phyloP scores from a whole-genome alignment of 1,140 invertebrate species.

The Ephestia elutella region DNA sequence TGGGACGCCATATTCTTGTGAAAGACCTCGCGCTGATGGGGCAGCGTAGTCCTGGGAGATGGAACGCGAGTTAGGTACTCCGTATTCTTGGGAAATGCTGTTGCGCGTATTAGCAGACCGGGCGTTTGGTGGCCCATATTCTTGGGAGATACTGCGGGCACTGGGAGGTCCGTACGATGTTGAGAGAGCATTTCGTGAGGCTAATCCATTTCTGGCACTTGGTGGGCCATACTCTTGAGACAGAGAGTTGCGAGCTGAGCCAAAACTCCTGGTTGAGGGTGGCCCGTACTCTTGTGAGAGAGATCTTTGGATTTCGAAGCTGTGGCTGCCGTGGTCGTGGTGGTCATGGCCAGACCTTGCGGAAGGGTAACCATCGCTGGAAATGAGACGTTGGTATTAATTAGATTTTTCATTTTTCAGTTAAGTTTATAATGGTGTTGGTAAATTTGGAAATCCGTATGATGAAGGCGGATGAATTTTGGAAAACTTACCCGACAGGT shows the following conservation, averaged over 20 bases:
- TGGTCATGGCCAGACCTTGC: conserved; percentile 25
- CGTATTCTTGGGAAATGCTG: neutral
- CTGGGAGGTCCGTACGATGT: conserved; percentile 41
- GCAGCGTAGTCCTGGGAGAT: conserved; percentile 31
- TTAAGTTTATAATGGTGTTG: no score
- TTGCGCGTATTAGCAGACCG: conserved; percentile 1
- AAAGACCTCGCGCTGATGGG: conserved; percentile 15
- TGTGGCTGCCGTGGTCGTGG: conserved; percentile 26
- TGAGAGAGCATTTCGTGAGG: conserved; percentile 24
- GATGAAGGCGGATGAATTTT: no score
- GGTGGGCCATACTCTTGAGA: conserved; percentile 33
- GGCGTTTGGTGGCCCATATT: conserved; percentile 18
- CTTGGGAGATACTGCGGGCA: conserved; percentile 18
- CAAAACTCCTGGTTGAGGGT: conserved; percentile 18
- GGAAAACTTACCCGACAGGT: conserved; percentile 47
- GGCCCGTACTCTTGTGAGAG: conserved; percentile 35
- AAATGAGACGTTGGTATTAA: conserved; percentile 14
- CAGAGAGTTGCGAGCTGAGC: conserved; percentile 14
- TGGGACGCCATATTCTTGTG: conserved; percentile 35
- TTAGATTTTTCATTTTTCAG: neutral
- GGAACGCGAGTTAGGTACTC: conserved; percentile 20
- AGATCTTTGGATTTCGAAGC: conserved; percentile 31
- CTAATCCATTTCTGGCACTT: conserved; percentile 10
- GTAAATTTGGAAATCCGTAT: no score
- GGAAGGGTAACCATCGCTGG: conserved; percentile 46